Evolutionary conservation across 2,113 vertebrate genomes (phyloP).

Genomic region (Anarhynchus alexandrinus): DNA sequence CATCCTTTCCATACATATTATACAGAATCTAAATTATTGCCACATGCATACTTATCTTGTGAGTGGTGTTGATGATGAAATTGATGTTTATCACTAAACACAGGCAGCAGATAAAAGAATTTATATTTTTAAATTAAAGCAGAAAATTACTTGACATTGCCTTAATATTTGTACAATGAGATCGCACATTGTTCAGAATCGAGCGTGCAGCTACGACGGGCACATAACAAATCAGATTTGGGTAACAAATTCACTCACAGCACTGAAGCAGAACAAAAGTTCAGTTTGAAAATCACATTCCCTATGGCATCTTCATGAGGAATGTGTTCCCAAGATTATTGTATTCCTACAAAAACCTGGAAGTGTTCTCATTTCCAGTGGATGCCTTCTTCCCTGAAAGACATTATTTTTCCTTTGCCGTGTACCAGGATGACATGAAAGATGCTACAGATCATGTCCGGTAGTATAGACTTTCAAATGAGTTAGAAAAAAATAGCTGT

Average conservation of each 20-base stretch:
- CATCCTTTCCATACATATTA: neutral
- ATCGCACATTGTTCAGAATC: neutral
- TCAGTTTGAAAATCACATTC: neutral
- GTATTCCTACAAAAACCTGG: neutral
- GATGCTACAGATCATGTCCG: rapidly evolving
- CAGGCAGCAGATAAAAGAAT: neutral
- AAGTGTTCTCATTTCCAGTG: neutral
- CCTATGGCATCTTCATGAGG: neutral
- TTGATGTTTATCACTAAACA: neutral
- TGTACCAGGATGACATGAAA: neutral
- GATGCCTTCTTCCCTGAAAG: neutral
- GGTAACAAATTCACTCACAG: neutral
- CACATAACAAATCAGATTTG: neutral
- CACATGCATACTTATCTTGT: neutral
- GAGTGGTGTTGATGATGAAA: neutral
- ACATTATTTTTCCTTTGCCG: neutral
- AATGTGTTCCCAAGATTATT: neutral
- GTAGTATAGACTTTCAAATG: neutral
- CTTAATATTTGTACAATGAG: neutral
- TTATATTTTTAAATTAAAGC: neutral
- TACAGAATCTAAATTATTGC: neutral
- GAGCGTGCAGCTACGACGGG: neutral
- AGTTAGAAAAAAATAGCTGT: neutral
- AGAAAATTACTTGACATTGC: neutral
- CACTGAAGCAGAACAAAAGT: neutral